Conservation (phyloP, 1,140 invertebrate species). For the Cotesia chilonis region DNA sequence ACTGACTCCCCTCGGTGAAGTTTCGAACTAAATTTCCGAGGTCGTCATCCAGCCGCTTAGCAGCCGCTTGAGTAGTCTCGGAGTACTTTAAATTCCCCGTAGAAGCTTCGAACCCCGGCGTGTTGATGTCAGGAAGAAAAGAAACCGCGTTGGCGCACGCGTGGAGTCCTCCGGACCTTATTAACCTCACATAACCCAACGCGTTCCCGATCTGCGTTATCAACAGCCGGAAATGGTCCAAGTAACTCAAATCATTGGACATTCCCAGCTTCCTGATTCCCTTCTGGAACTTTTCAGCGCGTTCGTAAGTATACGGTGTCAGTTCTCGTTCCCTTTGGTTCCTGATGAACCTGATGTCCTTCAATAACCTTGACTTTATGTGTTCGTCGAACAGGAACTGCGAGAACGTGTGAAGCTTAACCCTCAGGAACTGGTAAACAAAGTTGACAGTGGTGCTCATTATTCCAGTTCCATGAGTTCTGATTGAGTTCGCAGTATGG, state of each 20-base stretch:
- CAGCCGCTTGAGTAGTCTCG: conserved; percentile 71
- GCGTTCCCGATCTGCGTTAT: conserved; percentile 97
- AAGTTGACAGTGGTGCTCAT: conserved; percentile 98
- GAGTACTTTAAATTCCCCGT: conserved; percentile 70
- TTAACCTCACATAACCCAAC: conserved; percentile 94
- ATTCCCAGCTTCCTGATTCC: conserved; percentile 90
- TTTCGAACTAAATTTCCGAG: conserved; percentile 83
- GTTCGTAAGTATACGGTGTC: conserved; percentile 79
- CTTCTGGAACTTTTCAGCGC: conserved; percentile 95
- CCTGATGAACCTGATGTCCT: conserved; percentile 78
- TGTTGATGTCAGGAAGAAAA: conserved; percentile 87
- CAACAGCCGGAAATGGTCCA: conserved; percentile 92
- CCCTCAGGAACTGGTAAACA: conserved; percentile 94
- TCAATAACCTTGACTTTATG: conserved; percentile 93
- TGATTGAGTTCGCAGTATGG: conserved; percentile 96
- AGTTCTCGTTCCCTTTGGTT: conserved; percentile 61
- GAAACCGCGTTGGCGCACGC: conserved; percentile 90
- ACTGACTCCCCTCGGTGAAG: conserved; percentile 93
- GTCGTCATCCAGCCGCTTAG: conserved; percentile 79
- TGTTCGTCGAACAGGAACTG: conserved; percentile 99
- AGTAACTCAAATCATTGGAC: conserved; percentile 81
- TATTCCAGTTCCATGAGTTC: conserved; percentile 97
- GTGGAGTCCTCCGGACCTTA: conserved; percentile 92
- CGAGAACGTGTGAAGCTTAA: conserved; percentile 95
- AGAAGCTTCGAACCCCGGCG: conserved; percentile 71